A percentile compares a stretch with the other conserved stretches of the same genome.
Conservation (phyloP, 2,888 invertebrate genomes). For the Himalopsyche tibetana region DNA sequence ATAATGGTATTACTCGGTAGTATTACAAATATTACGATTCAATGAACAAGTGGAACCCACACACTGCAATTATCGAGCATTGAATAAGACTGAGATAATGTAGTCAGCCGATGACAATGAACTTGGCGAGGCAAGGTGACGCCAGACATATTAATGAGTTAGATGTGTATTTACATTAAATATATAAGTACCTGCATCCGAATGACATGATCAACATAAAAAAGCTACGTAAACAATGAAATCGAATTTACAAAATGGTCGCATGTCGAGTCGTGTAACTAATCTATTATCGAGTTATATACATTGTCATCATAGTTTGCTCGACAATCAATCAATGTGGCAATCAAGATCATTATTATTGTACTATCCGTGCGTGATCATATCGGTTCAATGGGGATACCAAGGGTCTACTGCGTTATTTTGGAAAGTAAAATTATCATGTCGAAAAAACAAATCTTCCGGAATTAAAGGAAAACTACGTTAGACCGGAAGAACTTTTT, state of each 20-base stretch:
- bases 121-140: constrained; percentile 6
- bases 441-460: no score
- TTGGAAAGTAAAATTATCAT: no score
- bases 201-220: background rate
- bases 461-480: no score
- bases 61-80: constrained; percentile 18
- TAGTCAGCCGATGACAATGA: constrained; percentile 18
- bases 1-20: constrained; percentile 1
- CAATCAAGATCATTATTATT: no score
- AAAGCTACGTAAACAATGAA: no score
- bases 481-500: no score
- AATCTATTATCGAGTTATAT: no score
- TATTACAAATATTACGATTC: constrained; percentile 14
- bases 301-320: no score
- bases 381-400: background rate
- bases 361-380: background rate
- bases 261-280: no score
- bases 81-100: constrained; percentile 13
- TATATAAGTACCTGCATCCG: background rate
- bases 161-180: background rate
- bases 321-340: no score
- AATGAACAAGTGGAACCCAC: background rate
- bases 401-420: background rate
- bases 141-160: background rate
- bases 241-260: no score